Conservation (phyloP, 2,797 vertebrate genomes). For the Mus spretus region DNA sequence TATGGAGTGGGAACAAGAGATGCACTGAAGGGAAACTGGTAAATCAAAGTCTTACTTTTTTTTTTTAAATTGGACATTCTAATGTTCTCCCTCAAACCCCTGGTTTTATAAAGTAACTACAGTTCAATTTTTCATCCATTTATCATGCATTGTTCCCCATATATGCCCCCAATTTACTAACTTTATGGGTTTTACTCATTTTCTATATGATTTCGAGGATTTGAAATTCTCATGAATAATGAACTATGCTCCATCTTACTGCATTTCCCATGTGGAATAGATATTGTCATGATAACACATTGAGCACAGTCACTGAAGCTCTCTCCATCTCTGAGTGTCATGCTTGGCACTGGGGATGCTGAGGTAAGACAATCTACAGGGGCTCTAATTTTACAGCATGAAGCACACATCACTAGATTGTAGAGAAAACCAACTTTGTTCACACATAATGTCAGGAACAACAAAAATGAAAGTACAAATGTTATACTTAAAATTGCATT, state of each 20-base stretch:
- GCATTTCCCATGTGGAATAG: not conserved
- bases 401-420: not conserved
- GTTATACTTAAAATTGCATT: not conserved
- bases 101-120: not conserved
- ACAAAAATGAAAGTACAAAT: not conserved
- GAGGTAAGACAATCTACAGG: not conserved
- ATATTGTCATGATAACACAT: not conserved
- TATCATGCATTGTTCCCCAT: not conserved
- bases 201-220: not conserved
- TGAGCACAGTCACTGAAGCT: not conserved
- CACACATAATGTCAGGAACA: not conserved
- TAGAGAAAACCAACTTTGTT: not conserved
- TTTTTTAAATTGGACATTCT: not conserved
- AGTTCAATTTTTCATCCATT: not conserved
- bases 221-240: not conserved
- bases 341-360: not conserved
- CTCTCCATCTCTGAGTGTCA: fast-evolving
- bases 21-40: not conserved
- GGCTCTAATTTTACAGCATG: not conserved
- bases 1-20: fast-evolving
- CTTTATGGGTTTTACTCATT: not conserved
- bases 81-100: not conserved
- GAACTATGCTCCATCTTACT: not conserved
- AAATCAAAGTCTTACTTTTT: not conserved
- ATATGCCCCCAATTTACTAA: not conserved